Percentiles rank a stretch among this genome's conserved stretches.
These are phyloP conservation scores for Adineta ricciae DNA, from an alignment of 2,888 invertebrate genomes.

Conservation along the genomic window DNA sequence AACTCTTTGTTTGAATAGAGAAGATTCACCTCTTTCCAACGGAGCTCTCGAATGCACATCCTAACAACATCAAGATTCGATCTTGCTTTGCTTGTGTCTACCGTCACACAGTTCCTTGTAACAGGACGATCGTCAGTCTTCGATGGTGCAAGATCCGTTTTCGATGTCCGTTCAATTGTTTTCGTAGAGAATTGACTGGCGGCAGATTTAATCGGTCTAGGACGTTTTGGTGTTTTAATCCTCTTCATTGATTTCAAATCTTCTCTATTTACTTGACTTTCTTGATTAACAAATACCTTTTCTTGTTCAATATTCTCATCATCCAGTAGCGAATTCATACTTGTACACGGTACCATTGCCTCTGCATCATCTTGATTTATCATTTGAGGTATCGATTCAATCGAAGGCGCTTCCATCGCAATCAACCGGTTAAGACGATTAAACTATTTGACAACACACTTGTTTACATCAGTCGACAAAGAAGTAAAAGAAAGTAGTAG, in stretches of 20 bases:
- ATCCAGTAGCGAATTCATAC: neutral
- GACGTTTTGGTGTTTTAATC: neutral
- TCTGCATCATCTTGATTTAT: neutral
- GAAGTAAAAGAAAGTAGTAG: neutral
- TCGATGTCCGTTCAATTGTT: neutral
- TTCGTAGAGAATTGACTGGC: neutral
- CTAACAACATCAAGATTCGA: conserved; percentile 50
- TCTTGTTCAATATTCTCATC: neutral
- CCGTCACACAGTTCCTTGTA: conserved; percentile 38
- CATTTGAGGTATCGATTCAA: too few species aligned
- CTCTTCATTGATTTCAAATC: neutral
- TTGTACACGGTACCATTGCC: neutral
- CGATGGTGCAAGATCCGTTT: neutral
- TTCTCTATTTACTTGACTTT: neutral
- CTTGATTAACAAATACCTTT: neutral
- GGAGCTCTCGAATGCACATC: conserved; percentile 47
- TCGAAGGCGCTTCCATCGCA: too few species aligned
- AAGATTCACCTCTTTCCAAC: conserved; percentile 45
- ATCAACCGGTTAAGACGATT: too few species aligned
- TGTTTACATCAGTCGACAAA: neutral
- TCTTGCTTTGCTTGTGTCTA: conserved; percentile 50
- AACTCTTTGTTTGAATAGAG: too few species aligned
- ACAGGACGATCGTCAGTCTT: neutral
- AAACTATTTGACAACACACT: neutral
- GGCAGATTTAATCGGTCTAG: neutral